A percentile compares a stretch with the other conserved stretches of the same genome.
Evolutionary conservation across 2,113 vertebrate genomes (phyloP).

Genomic region (Axis porcinus): DNA sequence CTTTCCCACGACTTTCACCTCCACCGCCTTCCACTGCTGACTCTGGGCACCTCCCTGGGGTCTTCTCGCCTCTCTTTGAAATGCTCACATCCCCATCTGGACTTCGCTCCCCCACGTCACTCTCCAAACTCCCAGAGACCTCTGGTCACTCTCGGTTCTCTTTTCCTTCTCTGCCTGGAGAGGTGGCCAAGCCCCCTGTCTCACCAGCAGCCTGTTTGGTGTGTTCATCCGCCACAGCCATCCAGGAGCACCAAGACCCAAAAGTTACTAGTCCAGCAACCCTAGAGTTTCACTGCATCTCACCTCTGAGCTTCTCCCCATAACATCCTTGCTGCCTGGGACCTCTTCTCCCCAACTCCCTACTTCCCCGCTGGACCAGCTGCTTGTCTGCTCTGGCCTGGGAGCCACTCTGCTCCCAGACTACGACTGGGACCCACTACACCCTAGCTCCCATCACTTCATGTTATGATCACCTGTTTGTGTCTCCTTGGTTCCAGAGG

Average conservation of each 20-base stretch:
- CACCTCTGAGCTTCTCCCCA: fast-evolving
- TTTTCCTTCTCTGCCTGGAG: not conserved
- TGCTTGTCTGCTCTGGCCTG: not conserved
- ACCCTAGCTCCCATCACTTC: not conserved
- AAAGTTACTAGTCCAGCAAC: not conserved
- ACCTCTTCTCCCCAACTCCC: fast-evolving
- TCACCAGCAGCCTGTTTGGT: not conserved
- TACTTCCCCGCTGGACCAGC: fast-evolving
- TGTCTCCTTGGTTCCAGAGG: not conserved
- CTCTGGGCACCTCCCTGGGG: not conserved
- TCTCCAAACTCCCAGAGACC: not conserved
- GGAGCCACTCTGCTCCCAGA: not conserved
- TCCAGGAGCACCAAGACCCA: too few species aligned
- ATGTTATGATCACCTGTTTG: not conserved
- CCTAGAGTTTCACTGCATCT: not conserved
- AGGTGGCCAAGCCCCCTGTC: not conserved
- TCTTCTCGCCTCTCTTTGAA: not conserved
- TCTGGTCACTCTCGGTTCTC: not conserved
- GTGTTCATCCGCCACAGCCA: too few species aligned
- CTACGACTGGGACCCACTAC: not conserved
- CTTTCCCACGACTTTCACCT: fast-evolving
- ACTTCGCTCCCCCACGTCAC: fast-evolving
- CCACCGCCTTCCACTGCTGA: fast-evolving
- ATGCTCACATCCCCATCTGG: not conserved
- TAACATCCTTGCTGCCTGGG: too few species aligned